These are phyloP conservation scores for Bubo bubo DNA, from an alignment of 2,113 vertebrate species.

Conservation along the genomic window DNA sequence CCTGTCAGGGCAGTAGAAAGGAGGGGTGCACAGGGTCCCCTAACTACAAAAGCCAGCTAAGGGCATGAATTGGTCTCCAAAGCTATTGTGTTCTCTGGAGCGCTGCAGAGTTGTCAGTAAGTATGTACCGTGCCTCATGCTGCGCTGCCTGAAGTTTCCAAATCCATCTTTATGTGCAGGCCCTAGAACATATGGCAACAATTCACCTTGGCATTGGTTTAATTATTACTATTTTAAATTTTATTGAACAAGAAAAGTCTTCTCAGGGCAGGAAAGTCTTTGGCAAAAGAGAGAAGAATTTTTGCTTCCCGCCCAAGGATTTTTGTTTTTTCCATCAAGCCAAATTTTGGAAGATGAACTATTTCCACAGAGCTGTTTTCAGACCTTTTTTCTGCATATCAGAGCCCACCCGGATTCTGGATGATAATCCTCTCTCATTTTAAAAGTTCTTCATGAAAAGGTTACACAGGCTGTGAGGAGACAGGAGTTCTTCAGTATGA, in stretches of 20 bases:
- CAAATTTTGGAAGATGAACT: not conserved
- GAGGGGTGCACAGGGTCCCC: not conserved
- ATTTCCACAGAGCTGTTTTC: not conserved
- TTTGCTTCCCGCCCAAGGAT: not conserved
- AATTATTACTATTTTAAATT: conserved; percentile 30
- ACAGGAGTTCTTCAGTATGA: not conserved
- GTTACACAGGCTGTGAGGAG: not conserved
- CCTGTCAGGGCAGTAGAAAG: not conserved
- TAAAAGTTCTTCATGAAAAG: not conserved
- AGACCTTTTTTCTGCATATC: not conserved
- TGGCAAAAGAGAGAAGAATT: not conserved
- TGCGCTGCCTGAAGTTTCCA: not conserved
- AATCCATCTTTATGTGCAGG: not conserved
- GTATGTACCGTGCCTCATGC: not conserved
- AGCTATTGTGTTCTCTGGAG: not conserved
- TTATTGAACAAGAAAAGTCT: conserved; percentile 2
- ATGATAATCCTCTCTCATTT: not conserved
- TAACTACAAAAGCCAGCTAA: not conserved
- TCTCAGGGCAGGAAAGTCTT: conserved; percentile 4
- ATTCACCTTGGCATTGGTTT: conserved; percentile 38
- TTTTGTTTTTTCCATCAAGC: not conserved
- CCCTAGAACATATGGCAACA: conserved; percentile 11
- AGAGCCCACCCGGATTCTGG: not conserved
- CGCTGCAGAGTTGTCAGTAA: not conserved
- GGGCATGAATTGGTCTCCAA: not conserved